These are phyloP conservation scores for Aromia moschata DNA, from an alignment of 2,888 invertebrate genomes.

Conservation along the genomic window DNA sequence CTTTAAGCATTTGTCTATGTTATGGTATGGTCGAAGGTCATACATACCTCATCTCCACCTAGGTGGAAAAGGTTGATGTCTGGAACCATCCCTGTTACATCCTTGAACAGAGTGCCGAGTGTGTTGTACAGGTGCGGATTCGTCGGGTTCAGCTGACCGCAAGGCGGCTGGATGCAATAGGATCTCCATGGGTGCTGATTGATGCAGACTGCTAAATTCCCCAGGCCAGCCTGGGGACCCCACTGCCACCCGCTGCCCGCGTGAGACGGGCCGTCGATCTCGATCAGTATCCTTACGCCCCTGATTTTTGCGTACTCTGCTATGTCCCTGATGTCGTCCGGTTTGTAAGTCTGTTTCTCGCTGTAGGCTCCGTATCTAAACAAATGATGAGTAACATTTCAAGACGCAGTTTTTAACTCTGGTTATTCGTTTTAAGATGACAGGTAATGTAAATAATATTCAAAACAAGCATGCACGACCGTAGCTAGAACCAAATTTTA, in stretches of 20 bases:
- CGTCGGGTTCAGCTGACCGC: slow-evolving; percentile 84
- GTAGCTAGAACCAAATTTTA: too few relatives aligned
- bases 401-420: too few relatives aligned
- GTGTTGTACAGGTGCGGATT: slow-evolving; percentile 76
- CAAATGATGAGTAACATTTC: too few relatives aligned
- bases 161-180: slow-evolving; percentile 83
- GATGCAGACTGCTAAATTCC: slow-evolving; percentile 73
- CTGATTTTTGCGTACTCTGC: slow-evolving; percentile 79
- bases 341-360: slow-evolving; percentile 72
- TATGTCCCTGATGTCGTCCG: slow-evolving; percentile 72
- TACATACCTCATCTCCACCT: slow-evolving; percentile 84
- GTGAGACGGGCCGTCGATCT: slow-evolving; percentile 90
- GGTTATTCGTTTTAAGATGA: too few relatives aligned
- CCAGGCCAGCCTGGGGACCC: slow-evolving; percentile 71
- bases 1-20: too few relatives aligned
- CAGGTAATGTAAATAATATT: too few relatives aligned
- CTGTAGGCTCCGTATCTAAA: slow-evolving; percentile 83
- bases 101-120: slow-evolving; percentile 74
- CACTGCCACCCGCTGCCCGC: slow-evolving; percentile 88
- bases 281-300: slow-evolving; percentile 86
- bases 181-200: slow-evolving; percentile 76
- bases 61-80: slow-evolving; percentile 75
- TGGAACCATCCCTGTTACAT: slow-evolving; percentile 70
- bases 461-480: too few relatives aligned
- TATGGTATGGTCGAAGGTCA: too few relatives aligned